Evolutionary conservation across 1,140 invertebrate species (phyloP).

Genomic region (Drosophila sp.): DNA sequence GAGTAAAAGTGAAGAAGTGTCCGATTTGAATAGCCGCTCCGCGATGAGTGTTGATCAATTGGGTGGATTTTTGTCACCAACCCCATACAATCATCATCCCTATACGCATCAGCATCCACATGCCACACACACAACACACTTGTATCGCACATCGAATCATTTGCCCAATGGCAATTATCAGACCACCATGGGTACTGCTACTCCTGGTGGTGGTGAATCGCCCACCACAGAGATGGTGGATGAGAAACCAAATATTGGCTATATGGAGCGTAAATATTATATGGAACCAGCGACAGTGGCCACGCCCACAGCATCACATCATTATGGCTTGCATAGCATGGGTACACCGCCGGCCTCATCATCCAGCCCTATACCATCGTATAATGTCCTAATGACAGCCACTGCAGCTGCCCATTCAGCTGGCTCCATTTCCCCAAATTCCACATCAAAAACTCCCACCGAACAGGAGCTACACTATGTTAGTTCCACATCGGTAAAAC

Average conservation of each 20-base stretch:
- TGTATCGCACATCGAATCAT: slow-evolving; percentile 66
- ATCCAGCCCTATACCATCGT: slow-evolving; percentile 69
- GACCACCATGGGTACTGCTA: slow-evolving; percentile 41
- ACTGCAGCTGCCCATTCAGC: slow-evolving; percentile 62
- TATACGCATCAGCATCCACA: slow-evolving; percentile 45
- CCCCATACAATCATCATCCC: slow-evolving; percentile 48
- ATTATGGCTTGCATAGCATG: slow-evolving; percentile 67
- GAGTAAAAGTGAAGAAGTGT: slow-evolving; percentile 81
- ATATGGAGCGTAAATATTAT: slow-evolving; percentile 78
- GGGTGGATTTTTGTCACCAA: slow-evolving; percentile 36
- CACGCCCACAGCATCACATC: slow-evolving; percentile 52
- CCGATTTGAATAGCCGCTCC: slow-evolving; percentile 55
- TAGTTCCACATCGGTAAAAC: slow-evolving; percentile 49
- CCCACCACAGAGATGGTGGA: slow-evolving; percentile 67
- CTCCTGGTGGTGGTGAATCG: slow-evolving; percentile 46
- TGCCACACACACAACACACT: slow-evolving; percentile 32
- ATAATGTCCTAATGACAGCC: slow-evolving; percentile 54
- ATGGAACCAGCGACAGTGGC: slow-evolving; percentile 49
- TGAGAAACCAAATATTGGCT: slow-evolving; percentile 72
- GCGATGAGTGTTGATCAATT: slow-evolving; percentile 57
- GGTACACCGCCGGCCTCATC: slow-evolving; percentile 73
- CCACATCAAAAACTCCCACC: slow-evolving; percentile 65
- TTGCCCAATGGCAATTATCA: slow-evolving; percentile 64
- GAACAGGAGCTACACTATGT: slow-evolving; percentile 72
- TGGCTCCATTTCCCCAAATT: slow-evolving; percentile 66